Percentiles rank a stretch among this genome's conserved stretches.
Conservation (phyloP, 1,140 invertebrate species). For the Apis florea region DNA sequence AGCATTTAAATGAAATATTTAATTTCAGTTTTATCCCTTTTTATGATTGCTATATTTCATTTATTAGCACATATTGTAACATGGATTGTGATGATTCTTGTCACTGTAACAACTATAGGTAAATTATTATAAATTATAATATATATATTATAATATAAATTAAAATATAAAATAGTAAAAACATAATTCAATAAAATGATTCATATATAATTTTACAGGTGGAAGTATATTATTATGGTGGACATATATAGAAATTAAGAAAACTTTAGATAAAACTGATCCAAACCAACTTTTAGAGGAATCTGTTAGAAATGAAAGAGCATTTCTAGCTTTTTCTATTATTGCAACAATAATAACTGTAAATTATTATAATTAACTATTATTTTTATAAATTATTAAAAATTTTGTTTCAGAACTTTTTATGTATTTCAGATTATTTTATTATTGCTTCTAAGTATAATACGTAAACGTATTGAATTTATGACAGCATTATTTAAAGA, state of each 20-base stretch:
- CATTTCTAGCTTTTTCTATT: slow-evolving; percentile 91
- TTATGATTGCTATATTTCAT: slow-evolving; percentile 92
- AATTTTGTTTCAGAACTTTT: slow-evolving; percentile 43
- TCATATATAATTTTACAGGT: slow-evolving; percentile 73
- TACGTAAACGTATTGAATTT: slow-evolving; percentile 90
- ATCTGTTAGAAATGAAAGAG: slow-evolving; percentile 91
- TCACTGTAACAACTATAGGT: slow-evolving; percentile 88
- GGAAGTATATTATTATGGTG: slow-evolving; percentile 93
- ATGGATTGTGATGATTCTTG: slow-evolving; percentile 91
- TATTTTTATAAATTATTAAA: not conserved
- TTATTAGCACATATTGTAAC: slow-evolving; percentile 91
- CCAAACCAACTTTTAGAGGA: slow-evolving; percentile 85
- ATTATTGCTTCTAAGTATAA: slow-evolving; percentile 88
- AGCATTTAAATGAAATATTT: slow-evolving; percentile 21
- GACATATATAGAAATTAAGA: slow-evolving; percentile 90
- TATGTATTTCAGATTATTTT: slow-evolving; percentile 86
- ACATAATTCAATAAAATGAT: not conserved
- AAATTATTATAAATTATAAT: too few species aligned
- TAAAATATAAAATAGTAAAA: too few species aligned
- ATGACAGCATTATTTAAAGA: slow-evolving; percentile 92
- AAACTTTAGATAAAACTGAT: slow-evolving; percentile 84
- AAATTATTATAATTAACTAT: slow-evolving; percentile 72
- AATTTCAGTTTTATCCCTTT: slow-evolving; percentile 88
- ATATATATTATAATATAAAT: too few species aligned
- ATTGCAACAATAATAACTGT: slow-evolving; percentile 93